phyloP scores from a whole-genome alignment of 1,140 invertebrate species.

The Platyura marginata region DNA sequence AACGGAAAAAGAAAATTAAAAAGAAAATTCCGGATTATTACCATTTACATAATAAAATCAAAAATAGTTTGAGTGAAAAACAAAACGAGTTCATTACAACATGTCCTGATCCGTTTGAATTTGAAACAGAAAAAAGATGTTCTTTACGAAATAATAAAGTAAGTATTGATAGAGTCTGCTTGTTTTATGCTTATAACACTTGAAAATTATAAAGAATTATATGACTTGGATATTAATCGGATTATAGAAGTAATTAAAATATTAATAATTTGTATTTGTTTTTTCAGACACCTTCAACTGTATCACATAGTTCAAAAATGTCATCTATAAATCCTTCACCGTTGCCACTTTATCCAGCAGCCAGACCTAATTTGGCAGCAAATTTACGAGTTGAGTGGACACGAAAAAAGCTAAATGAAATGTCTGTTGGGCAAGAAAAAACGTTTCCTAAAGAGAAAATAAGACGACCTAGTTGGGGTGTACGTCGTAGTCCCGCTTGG shows the following conservation, averaged over 20 bases:
- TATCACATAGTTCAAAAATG: no score
- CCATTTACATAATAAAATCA: neutral
- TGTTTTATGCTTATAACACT: no score
- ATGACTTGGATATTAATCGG: no score
- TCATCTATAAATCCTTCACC: neutral
- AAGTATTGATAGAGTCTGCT: no score
- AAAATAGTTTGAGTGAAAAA: neutral
- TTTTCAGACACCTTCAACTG: no score
- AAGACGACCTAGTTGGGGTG: conserved; percentile 16
- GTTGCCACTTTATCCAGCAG: conserved; percentile 18
- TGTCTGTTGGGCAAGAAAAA: conserved; percentile 10
- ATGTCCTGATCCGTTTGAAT: neutral
- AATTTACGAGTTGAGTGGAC: conserved; percentile 18
- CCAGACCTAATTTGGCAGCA: conserved; percentile 20
- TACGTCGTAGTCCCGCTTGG: conserved; percentile 21
- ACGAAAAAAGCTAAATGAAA: conserved; percentile 17
- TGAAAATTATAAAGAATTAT: no score
- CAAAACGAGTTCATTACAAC: neutral
- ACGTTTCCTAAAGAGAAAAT: neutral
- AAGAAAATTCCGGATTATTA: neutral
- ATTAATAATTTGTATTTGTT: no score
- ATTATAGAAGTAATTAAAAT: no score
- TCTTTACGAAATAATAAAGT: no score
- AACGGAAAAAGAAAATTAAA: neutral
- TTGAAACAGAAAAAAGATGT: neutral